Percentiles rank a stretch among this genome's conserved stretches.
phyloP scores from a whole-genome alignment of 2,888 invertebrate species.

The Cheilosia urbana region DNA sequence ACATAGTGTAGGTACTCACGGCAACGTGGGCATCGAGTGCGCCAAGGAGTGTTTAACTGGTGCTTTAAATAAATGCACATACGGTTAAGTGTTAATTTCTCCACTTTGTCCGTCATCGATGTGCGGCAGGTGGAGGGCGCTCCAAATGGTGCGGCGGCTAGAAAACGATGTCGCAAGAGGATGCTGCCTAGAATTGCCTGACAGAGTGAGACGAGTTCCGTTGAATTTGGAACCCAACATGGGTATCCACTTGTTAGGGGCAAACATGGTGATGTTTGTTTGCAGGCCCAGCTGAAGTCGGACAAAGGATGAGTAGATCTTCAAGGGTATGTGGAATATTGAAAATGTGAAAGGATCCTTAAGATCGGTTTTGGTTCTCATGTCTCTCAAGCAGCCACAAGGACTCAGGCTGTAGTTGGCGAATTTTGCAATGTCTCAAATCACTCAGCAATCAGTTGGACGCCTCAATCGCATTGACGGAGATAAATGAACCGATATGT shows the following conservation, averaged over 20 bases:
- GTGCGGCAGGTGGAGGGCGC: constrained; percentile 26
- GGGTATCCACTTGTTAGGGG: constrained; percentile 16
- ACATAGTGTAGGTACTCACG: constrained; percentile 4
- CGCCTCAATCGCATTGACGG: constrained; percentile 39
- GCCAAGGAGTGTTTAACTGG: constrained; percentile 65
- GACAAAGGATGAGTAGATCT: not conserved
- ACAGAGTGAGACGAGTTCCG: constrained; percentile 17
- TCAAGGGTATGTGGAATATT: not conserved
- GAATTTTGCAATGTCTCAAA: not conserved
- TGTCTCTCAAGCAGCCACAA: not conserved
- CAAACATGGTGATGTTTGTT: constrained; percentile 17
- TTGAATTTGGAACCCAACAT: constrained; percentile 38
- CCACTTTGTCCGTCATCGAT: constrained; percentile 46
- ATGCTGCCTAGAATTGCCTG: not conserved
- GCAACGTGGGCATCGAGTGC: constrained; percentile 37
- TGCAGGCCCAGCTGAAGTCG: not conserved
- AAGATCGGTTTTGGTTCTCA: not conserved
- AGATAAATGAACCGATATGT: constrained; percentile 46
- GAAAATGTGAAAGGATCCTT: not conserved
- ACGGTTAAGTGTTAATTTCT: constrained; percentile 69
- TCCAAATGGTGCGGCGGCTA: constrained; percentile 5
- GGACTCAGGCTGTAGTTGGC: too few relatives aligned
- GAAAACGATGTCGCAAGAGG: constrained; percentile 4
- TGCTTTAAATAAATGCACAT: constrained; percentile 68
- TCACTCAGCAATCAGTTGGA: constrained; percentile 26